Conservation (phyloP, 2,888 invertebrate species). For the Nemotelus pantherinus region DNA sequence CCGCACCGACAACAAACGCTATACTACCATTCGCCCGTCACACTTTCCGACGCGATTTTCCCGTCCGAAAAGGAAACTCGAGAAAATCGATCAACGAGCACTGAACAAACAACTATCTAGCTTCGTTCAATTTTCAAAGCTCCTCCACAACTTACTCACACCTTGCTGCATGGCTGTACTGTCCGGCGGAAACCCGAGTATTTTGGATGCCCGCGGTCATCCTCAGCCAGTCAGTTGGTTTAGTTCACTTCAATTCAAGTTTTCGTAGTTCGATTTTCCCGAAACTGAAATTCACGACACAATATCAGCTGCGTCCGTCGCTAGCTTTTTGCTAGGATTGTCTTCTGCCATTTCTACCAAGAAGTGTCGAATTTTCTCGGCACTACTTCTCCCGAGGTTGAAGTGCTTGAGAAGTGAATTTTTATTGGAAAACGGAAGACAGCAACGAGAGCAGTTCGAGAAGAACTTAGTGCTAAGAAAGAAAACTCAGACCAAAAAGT, state of each 20-base stretch:
- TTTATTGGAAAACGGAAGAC: constrained; percentile 13
- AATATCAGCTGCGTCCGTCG: neutral
- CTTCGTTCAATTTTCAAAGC: neutral
- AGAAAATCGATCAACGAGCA: constrained; percentile 21
- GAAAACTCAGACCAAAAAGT: constrained; percentile 15
- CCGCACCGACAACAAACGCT: constrained; percentile 8
- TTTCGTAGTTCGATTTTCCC: neutral
- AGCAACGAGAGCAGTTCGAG: neutral
- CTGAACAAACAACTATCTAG: neutral
- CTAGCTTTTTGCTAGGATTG: constrained; percentile 1
- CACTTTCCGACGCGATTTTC: constrained; percentile 8
- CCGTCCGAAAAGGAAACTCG: constrained; percentile 17
- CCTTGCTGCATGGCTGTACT: no score
- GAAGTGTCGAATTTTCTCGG: no score
- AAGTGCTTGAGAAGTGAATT: neutral
- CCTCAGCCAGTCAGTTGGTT: neutral
- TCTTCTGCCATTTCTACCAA: neutral
- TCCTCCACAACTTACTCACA: neutral
- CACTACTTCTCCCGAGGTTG: no score
- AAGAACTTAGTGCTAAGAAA: constrained; percentile 15
- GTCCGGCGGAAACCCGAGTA: no score
- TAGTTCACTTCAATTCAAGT: neutral
- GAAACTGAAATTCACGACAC: neutral
- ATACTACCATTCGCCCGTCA: neutral
- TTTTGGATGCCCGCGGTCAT: no score